Conservation (phyloP, 1,140 invertebrate species). For the Caenorhabditis latens region DNA sequence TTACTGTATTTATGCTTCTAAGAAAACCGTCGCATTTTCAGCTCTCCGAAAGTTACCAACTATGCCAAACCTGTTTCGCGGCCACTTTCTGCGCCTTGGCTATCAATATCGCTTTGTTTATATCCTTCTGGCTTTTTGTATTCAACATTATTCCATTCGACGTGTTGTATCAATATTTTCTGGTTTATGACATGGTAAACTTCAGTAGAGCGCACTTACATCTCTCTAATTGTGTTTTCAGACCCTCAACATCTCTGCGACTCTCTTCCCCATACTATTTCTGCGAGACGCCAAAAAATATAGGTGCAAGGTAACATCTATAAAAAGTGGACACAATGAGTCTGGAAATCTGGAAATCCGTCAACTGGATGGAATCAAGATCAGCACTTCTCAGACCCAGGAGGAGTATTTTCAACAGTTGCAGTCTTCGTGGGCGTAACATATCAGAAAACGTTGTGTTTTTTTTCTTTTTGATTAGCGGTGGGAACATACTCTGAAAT, state of each 20-base stretch:
- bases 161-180: constrained; percentile 1
- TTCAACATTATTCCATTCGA: background rate
- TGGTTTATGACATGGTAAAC: background rate
- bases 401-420: constrained; percentile 16
- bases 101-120: background rate
- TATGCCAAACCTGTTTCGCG: background rate
- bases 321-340: background rate
- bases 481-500: too few species aligned
- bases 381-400: background rate
- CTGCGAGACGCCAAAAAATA: background rate
- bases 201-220: background rate
- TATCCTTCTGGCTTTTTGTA: constrained; percentile 19
- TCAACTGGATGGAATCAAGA: background rate
- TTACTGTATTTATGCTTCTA: too few species aligned
- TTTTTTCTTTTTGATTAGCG: background rate
- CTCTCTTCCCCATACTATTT: background rate
- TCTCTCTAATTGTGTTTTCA: background rate
- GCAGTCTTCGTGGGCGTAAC: background rate
- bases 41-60: background rate
- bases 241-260: background rate
- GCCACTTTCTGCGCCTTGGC: background rate
- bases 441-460: too few species aligned
- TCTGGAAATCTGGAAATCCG: background rate
- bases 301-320: background rate
- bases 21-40: background rate